Evolutionary conservation across 64 coral and sea anemone species (phyloP).

Genomic region (Montipora cactus): DNA sequence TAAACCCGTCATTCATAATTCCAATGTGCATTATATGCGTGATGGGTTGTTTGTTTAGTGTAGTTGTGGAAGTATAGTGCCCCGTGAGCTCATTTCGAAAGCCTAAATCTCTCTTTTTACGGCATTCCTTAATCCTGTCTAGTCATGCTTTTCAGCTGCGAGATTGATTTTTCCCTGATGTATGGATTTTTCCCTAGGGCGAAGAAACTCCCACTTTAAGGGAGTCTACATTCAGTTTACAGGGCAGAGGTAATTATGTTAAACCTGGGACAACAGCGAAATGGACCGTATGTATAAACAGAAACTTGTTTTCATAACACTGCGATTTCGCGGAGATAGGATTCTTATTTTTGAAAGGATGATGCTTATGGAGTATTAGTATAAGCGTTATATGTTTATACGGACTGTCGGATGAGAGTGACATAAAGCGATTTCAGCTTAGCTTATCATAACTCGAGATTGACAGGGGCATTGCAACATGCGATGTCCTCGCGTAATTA

Average conservation of each 20-base stretch:
- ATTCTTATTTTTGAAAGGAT: slow-evolving; percentile 56
- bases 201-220: background rate
- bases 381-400: slow-evolving; percentile 60
- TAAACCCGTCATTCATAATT: slow-evolving; percentile 44
- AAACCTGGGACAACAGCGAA: background rate
- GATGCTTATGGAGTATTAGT: slow-evolving; percentile 49
- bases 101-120: slow-evolving; percentile 50
- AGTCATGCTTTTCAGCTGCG: slow-evolving; percentile 33
- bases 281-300: background rate
- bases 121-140: slow-evolving; percentile 51
- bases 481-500: background rate
- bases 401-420: slow-evolving; percentile 51
- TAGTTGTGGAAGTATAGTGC: slow-evolving; percentile 12
- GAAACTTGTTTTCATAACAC: slow-evolving; percentile 20
- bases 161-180: background rate
- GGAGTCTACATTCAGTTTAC: background rate
- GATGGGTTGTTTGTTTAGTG: slow-evolving; percentile 58
- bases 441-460: slow-evolving; percentile 47
- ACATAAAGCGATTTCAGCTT: slow-evolving; percentile 57
- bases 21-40: slow-evolving; percentile 34
- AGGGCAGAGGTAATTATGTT: background rate
- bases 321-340: background rate
- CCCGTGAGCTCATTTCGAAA: slow-evolving; percentile 48
- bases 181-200: background rate
- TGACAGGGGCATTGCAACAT: slow-evolving; percentile 27